A percentile compares a stretch with the other conserved stretches of the same genome.
Conservation (phyloP, 2,888 invertebrate species). For the Drosophila buzzatii region DNA sequence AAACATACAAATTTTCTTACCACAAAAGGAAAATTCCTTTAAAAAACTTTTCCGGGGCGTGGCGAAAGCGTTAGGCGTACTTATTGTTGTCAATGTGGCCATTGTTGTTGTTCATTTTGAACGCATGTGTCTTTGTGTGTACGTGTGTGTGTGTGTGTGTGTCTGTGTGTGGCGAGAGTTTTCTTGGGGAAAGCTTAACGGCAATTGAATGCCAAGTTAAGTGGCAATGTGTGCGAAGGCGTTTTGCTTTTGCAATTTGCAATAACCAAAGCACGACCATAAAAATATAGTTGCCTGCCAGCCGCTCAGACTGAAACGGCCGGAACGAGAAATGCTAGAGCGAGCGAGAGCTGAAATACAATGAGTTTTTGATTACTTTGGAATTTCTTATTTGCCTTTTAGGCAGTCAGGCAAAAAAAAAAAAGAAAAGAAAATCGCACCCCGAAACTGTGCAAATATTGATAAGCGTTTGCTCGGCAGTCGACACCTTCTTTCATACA, state of each 20-base stretch:
- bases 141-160: slow-evolving; percentile 13
- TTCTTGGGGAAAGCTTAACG: slow-evolving; percentile 57
- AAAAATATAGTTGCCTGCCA: slow-evolving; percentile 74
- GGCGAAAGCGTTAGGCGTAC: slow-evolving; percentile 63
- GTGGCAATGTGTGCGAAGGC: slow-evolving; percentile 78
- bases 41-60: slow-evolving; percentile 68
- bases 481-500: slow-evolving; percentile 31
- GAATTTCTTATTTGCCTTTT: slow-evolving; percentile 78
- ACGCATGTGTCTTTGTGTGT: slow-evolving; percentile 16
- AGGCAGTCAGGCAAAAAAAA: slow-evolving; percentile 39
- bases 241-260: slow-evolving; percentile 79
- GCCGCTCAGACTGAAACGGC: slow-evolving; percentile 24
- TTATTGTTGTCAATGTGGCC: slow-evolving; percentile 52
- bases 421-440: slow-evolving; percentile 50
- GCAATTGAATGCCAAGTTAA: slow-evolving; percentile 77
- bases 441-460: slow-evolving; percentile 76
- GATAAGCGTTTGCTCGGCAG: slow-evolving; percentile 66
- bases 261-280: slow-evolving; percentile 77
- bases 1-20: slow-evolving; percentile 68
- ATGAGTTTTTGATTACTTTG: slow-evolving; percentile 82
- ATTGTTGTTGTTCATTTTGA: slow-evolving; percentile 36
- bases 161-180: background rate
- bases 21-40: slow-evolving; percentile 58
- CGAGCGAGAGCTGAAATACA: slow-evolving; percentile 46
- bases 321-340: background rate